A percentile compares a stretch with the other conserved stretches of the same genome.
Evolutionary conservation across 2,113 vertebrate species (phyloP).

Genomic region (Calyptommatus sinebrachiatus): DNA sequence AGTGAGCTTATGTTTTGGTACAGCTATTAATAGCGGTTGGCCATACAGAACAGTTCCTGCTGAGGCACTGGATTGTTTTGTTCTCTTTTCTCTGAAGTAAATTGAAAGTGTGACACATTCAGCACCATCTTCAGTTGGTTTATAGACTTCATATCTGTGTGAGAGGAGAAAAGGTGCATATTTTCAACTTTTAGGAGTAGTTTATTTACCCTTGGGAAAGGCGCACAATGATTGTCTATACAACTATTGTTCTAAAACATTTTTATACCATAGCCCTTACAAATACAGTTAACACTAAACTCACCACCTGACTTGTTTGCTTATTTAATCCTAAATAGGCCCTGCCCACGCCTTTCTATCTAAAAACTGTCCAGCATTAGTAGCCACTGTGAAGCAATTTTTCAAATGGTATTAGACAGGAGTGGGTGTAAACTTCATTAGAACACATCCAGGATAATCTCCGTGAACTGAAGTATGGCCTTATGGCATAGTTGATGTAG

Average conservation of each 20-base stretch:
- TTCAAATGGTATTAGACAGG: too few relatives aligned
- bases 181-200: constrained; percentile 10
- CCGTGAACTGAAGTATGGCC: too few relatives aligned
- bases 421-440: not conserved
- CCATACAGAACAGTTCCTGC: constrained; percentile 85
- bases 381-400: not conserved
- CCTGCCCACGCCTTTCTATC: not conserved
- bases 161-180: constrained; percentile 39
- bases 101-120: constrained; percentile 83
- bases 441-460: not conserved
- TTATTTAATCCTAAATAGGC: not conserved
- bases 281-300: too few relatives aligned
- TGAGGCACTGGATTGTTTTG: constrained; percentile 78
- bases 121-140: constrained; percentile 42
- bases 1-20: constrained; percentile 84
- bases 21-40: constrained; percentile 89
- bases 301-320: not conserved
- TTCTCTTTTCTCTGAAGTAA: constrained; percentile 90
- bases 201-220: constrained; percentile 1
- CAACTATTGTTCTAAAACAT: not conserved
- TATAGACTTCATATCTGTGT: constrained; percentile 84
- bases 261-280: not conserved
- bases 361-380: not conserved
- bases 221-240: not conserved
- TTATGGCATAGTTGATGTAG: too few relatives aligned